Evolutionary conservation across 2,888 invertebrate genomes (phyloP).

Genomic region (Ormyrus thymus): DNA sequence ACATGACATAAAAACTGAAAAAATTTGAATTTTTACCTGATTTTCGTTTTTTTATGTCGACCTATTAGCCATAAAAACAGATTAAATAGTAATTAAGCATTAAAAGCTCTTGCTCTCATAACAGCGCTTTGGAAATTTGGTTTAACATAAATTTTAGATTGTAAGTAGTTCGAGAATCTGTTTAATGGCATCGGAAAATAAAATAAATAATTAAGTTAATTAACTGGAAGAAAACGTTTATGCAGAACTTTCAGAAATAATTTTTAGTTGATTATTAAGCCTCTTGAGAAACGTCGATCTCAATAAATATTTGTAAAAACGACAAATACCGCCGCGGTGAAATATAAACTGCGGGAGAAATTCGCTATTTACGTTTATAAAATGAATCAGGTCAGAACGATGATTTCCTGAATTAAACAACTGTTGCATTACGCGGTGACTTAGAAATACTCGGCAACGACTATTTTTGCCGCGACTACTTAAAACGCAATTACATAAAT

Average conservation of each 20-base stretch:
- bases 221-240: too few relatives aligned
- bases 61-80: too few relatives aligned
- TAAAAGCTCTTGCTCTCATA: too few relatives aligned
- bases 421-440: constrained; percentile 29
- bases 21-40: too few relatives aligned
- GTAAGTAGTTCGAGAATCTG: too few relatives aligned
- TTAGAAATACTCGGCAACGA: constrained; percentile 12
- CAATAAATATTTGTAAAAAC: background rate
- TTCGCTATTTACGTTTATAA: constrained; percentile 31
- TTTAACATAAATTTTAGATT: background rate
- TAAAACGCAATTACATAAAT: constrained; percentile 28
- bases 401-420: constrained; percentile 46
- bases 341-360: background rate
- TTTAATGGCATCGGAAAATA: too few relatives aligned
- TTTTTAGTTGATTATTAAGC: background rate
- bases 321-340: background rate
- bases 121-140: too few relatives aligned
- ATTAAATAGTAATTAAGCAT: too few relatives aligned
- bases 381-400: constrained; percentile 48
- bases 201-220: too few relatives aligned
- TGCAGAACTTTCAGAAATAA: too few relatives aligned
- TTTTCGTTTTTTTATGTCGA: too few relatives aligned
- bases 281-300: background rate
- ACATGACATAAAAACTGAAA: too few relatives aligned
- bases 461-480: constrained; percentile 15